phyloP scores from a whole-genome alignment of 2,888 invertebrate genomes.

The Acanthosoma haemorrhoidale region DNA sequence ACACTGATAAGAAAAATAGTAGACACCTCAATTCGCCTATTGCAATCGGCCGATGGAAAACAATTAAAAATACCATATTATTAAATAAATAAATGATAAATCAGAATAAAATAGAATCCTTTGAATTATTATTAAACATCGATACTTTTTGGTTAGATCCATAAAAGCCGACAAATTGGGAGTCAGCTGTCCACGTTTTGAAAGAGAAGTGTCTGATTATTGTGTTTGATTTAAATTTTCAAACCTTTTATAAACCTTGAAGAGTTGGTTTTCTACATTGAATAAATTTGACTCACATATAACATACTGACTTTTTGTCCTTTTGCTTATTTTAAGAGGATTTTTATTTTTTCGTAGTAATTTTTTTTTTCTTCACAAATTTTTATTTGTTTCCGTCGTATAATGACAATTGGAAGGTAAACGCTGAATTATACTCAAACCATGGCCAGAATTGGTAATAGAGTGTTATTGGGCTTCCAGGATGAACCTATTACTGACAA shows the following conservation, averaged over 20 bases:
- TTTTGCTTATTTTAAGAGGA: not conserved
- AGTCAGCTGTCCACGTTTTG: not conserved
- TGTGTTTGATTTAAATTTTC: not conserved
- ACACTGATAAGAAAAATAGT: too few relatives aligned
- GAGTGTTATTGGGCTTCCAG: conserved; percentile 68
- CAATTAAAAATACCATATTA: too few relatives aligned
- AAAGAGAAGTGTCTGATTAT: not conserved
- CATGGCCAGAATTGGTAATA: conserved; percentile 36
- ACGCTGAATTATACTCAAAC: not conserved
- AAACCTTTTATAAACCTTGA: not conserved
- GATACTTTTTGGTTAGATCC: not conserved
- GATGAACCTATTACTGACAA: conserved; percentile 71
- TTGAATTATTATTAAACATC: too few relatives aligned
- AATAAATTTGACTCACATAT: not conserved
- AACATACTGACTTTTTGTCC: not conserved
- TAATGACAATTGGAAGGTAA: not conserved
- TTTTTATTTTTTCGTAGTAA: not conserved
- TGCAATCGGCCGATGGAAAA: too few relatives aligned
- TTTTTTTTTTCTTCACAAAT: not conserved
- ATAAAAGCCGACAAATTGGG: not conserved
- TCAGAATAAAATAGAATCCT: too few relatives aligned
- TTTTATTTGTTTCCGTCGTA: not conserved
- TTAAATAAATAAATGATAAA: too few relatives aligned
- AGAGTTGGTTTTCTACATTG: not conserved
- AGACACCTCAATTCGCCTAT: too few relatives aligned